Evolutionary conservation across 2,888 invertebrate genomes (phyloP), one percentile per base, ranked within the genome.

Genomic region (Candidula unifasciata): DNA sequence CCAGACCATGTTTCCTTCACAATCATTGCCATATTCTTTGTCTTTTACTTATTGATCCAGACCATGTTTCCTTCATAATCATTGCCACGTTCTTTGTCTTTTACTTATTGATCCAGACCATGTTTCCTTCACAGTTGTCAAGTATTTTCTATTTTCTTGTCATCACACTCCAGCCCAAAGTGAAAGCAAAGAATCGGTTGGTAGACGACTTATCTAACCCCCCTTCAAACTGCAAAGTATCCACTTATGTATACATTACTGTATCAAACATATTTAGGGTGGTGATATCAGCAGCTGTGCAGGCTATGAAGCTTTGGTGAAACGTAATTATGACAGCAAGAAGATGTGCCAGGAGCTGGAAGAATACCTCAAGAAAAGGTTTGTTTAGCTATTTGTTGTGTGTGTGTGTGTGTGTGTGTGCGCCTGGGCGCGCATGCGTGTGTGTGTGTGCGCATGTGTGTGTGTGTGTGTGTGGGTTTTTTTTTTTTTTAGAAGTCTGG

Each of bases 301-400:
- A 16, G 87, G 87, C 0, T 87, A 74, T 76, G 86, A 87, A 8
- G 85, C 79, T 2, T 44, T 87, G 33, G 44, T 68, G 5, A 80
- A 81, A 57, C 83, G 85, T 27, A 87, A 86, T 60, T n/a, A 37
- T 8, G 87, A 86, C 13, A 77, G 84, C 60, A 85, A 84, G 52
- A 84, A 85, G 33, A 83, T 86, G 35, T 83, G 80, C n/a, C 71
- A 78, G 8, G 87, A 87, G 8, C 77, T 84, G 77, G 87, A 87
- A 33, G 86, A 87, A 1, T 87, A 86, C 68, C 79, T 87, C 0
- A 80, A 84, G 54, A 85, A 85, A 71, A 84, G 87, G 87, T 86
- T 35, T 71, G 54, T 44, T 24, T 33, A 0, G 3, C 33, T 0
- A 54, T 52, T 10, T 10, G 24, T 2, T 74, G 21, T 44, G 21